phyloP scores from a whole-genome alignment of 2,888 invertebrate genomes.

The Hermaeophaga mercurialis region DNA sequence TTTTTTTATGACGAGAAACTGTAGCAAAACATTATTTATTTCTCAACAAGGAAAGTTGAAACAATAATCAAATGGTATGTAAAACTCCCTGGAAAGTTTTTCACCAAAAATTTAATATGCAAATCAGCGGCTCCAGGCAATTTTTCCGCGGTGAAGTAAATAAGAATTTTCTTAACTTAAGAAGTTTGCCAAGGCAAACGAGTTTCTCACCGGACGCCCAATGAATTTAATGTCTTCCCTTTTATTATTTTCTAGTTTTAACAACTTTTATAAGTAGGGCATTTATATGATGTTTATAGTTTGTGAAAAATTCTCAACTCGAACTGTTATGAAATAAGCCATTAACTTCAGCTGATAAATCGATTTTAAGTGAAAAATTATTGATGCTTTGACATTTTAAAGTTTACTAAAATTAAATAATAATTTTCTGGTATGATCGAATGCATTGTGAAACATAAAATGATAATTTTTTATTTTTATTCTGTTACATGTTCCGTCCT shows the following conservation, averaged over 20 bases:
- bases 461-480: no score
- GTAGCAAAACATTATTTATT: conserved; percentile 21
- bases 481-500: no score
- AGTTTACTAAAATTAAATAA: no score
- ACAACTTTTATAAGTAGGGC: conserved; percentile 12
- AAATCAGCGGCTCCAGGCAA: conserved; percentile 27
- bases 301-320: no score
- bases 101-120: conserved; percentile 32
- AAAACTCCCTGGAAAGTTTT: conserved; percentile 24
- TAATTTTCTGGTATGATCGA: no score
- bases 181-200: conserved; percentile 19
- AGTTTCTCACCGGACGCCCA: conserved; percentile 19
- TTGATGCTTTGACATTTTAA: no score
- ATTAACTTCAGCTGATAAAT: no score
- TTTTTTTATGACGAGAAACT: conserved; percentile 10
- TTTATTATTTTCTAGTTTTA: conserved; percentile 24
- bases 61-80: conserved; percentile 31
- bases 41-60: conserved; percentile 24
- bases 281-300: conserved; percentile 18
- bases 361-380: no score
- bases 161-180: conserved; percentile 30
- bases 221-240: conserved; percentile 21
- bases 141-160: conserved; percentile 30
- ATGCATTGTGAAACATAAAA: no score
- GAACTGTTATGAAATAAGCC: no score